Evolutionary conservation across 2,113 vertebrate species (phyloP).

Genomic region (Triplophysa siluroides): DNA sequence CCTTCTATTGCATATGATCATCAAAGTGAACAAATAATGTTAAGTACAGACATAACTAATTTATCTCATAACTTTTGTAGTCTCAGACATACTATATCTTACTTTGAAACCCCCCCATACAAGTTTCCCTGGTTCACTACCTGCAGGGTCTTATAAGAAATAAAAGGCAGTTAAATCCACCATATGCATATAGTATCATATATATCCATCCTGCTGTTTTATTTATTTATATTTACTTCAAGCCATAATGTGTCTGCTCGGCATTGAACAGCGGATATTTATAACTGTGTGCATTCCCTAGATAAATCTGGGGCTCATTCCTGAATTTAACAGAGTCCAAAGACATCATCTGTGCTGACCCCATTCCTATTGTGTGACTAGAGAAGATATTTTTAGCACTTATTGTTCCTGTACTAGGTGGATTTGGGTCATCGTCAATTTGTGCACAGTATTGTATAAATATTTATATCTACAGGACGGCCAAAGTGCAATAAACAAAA

Average conservation of each 20-base stretch:
- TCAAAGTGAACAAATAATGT: too few relatives aligned
- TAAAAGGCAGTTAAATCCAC: too few relatives aligned
- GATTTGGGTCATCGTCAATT: constrained; percentile 37
- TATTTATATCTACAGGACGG: not conserved
- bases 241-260: constrained; percentile 34
- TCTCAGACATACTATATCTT: too few relatives aligned
- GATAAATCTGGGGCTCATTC: not conserved
- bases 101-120: too few relatives aligned
- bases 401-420: constrained; percentile 1
- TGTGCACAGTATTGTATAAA: constrained; percentile 11
- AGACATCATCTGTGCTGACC: constrained; percentile 16
- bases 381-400: not conserved
- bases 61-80: too few relatives aligned
- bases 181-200: too few relatives aligned
- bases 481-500: constrained; percentile 1
- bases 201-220: constrained; percentile 1
- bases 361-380: not conserved
- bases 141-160: too few relatives aligned
- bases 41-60: too few relatives aligned
- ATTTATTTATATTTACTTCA: constrained; percentile 4
- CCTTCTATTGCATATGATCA: too few relatives aligned
- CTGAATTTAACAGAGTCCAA: not conserved
- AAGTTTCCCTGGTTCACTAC: too few relatives aligned
- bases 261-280: constrained; percentile 46
- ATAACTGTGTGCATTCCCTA: constrained; percentile 34